These are phyloP conservation scores for Myopa testacea DNA, from an alignment of 2,888 invertebrate species.

Conservation along the genomic window DNA sequence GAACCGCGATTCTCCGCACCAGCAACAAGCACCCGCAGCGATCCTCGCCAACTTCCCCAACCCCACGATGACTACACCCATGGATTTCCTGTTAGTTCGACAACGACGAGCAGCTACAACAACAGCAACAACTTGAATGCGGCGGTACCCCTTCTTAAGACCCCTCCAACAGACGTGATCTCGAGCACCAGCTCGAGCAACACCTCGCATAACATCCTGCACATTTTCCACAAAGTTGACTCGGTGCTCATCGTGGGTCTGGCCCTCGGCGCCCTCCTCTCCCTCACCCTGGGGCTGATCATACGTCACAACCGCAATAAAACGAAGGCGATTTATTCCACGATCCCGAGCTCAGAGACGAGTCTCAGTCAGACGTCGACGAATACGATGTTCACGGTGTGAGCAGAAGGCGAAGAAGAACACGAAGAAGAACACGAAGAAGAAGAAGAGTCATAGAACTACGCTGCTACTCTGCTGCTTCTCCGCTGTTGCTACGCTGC, in stretches of 20 bases:
- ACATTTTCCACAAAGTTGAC: constrained; percentile 45
- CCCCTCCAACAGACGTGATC: background rate
- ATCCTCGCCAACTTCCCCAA: background rate
- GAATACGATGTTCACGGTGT: constrained; percentile 48
- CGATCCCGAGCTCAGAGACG: constrained; percentile 60
- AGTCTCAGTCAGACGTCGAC: constrained; percentile 55
- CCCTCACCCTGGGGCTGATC: constrained; percentile 45
- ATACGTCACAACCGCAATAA: constrained; percentile 48
- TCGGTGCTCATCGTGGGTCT: constrained; percentile 46
- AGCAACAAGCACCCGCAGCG: background rate
- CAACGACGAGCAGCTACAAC: background rate
- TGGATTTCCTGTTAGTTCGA: background rate
- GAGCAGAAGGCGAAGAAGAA: constrained; percentile 50
- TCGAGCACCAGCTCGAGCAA: constrained; percentile 1
- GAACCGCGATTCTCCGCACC: background rate
- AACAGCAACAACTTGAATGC: constrained; percentile 24
- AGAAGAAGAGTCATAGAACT: too few species aligned
- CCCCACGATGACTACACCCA: constrained; percentile 15
- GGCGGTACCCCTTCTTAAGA: constrained; percentile 1
- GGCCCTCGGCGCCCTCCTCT: constrained; percentile 44
- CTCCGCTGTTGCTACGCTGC: background rate
- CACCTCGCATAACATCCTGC: background rate
- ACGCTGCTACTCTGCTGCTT: too few species aligned
- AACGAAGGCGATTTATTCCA: constrained; percentile 54
- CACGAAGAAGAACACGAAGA: background rate